Percentiles rank a stretch among this genome's conserved stretches.
These are phyloP conservation scores for Lophura nycthemera DNA, from an alignment of 2,113 vertebrate species.

Conservation along the genomic window DNA sequence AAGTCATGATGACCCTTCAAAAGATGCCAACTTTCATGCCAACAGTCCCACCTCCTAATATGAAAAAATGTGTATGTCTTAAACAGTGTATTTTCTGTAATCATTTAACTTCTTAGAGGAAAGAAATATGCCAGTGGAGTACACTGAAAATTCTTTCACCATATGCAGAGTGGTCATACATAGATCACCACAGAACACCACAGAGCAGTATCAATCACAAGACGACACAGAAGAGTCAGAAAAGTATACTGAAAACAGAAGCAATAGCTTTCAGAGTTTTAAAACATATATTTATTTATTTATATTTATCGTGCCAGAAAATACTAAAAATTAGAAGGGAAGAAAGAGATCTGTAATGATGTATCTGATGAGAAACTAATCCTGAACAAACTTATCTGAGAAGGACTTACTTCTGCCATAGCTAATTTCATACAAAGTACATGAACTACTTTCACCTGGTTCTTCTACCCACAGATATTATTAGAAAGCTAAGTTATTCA, in stretches of 20 bases:
- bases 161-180: background rate
- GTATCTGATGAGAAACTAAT: background rate
- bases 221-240: background rate
- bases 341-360: background rate
- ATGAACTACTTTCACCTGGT: background rate
- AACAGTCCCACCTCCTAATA: background rate
- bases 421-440: background rate
- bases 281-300: background rate
- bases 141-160: background rate
- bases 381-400: background rate
- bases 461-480: background rate
- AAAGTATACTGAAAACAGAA: background rate
- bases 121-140: background rate
- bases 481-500: background rate
- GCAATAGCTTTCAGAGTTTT: background rate
- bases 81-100: background rate
- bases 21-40: background rate
- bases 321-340: background rate
- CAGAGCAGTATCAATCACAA: background rate
- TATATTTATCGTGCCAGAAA: background rate
- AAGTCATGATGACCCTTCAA: rapidly evolving
- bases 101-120: background rate
- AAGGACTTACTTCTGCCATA: background rate
- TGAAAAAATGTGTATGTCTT: background rate
- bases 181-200: background rate